Evolutionary conservation across 2,888 invertebrate genomes (phyloP).

Genomic region (Cephus pulcher): DNA sequence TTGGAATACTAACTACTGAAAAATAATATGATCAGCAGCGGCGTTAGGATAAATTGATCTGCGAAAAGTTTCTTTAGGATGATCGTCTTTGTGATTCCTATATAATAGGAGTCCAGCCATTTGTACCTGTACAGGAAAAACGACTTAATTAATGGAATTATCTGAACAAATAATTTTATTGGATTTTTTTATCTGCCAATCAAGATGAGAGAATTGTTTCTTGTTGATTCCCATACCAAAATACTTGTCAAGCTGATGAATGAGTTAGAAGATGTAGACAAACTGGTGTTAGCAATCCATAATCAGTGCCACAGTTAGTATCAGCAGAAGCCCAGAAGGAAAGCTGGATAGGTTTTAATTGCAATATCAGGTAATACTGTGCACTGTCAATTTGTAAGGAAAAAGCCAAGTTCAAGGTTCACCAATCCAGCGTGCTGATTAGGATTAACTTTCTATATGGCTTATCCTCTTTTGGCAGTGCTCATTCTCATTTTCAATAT

Average conservation of each 20-base stretch:
- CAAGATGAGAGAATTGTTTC: not conserved
- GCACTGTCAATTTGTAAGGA: not conserved
- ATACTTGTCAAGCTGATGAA: not conserved
- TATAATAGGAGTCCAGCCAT: conserved; percentile 78
- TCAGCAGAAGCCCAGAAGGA: not conserved
- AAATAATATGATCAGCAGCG: conserved; percentile 77
- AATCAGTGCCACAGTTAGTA: not conserved
- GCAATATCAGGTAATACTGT: not conserved
- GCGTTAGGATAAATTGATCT: conserved; percentile 84
- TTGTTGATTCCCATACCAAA: not conserved
- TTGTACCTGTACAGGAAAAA: conserved; percentile 74
- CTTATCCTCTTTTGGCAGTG: not conserved
- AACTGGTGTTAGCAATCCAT: not conserved
- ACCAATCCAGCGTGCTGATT: not conserved
- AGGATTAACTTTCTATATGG: not conserved
- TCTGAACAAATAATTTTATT: no score
- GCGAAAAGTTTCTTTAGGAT: conserved; percentile 77
- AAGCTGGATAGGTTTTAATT: not conserved
- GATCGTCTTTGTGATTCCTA: conserved; percentile 73
- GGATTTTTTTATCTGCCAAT: no score
- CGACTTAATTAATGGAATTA: not conserved
- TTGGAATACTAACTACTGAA: conserved; percentile 74
- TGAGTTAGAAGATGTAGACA: not conserved
- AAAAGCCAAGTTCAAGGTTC: not conserved
- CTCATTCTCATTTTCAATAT: not conserved